Percentiles rank a stretch among this genome's conserved stretches.
These are phyloP conservation scores for Pachypsylla venusta DNA, from an alignment of 1,140 invertebrate genomes.

Conservation along the genomic window DNA sequence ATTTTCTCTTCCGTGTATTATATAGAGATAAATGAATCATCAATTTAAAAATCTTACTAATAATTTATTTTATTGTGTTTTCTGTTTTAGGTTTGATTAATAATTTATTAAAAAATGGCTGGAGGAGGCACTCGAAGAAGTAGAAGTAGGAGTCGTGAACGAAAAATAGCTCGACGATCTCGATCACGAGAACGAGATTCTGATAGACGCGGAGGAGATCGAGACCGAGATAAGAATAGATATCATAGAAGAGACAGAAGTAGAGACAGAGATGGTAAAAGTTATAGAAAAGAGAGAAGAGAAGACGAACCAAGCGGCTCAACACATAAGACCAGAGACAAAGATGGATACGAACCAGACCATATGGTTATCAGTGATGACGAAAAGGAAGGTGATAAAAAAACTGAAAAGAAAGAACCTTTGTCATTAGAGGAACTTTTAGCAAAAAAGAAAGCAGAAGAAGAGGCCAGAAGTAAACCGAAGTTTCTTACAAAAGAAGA, in stretches of 20 bases:
- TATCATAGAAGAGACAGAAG: slow-evolving; percentile 16
- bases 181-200: slow-evolving; percentile 17
- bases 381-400: slow-evolving; percentile 28
- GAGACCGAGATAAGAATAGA: slow-evolving; percentile 16
- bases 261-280: slow-evolving; percentile 20
- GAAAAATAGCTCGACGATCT: slow-evolving; percentile 15
- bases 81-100: too few species aligned
- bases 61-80: too few species aligned
- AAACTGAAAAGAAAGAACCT: slow-evolving; percentile 60
- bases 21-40: too few species aligned
- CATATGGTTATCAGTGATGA: slow-evolving; percentile 24
- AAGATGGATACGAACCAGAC: slow-evolving; percentile 26
- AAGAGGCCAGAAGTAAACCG: slow-evolving; percentile 81
- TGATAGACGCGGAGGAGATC: slow-evolving; percentile 13
- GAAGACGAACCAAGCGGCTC: slow-evolving; percentile 9
- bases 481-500: slow-evolving; percentile 96
- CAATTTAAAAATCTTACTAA: too few species aligned
- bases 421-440: slow-evolving; percentile 90
- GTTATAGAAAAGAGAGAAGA: slow-evolving; percentile 16
- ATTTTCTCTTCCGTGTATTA: too few species aligned
- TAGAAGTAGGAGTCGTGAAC: too few species aligned
- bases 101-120: too few species aligned
- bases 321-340: neutral
- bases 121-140: too few species aligned
- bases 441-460: slow-evolving; percentile 91